Base-by-base conservation (phyloP, 2,888 invertebrate species). In the Clepsis dumicolana region DNA sequence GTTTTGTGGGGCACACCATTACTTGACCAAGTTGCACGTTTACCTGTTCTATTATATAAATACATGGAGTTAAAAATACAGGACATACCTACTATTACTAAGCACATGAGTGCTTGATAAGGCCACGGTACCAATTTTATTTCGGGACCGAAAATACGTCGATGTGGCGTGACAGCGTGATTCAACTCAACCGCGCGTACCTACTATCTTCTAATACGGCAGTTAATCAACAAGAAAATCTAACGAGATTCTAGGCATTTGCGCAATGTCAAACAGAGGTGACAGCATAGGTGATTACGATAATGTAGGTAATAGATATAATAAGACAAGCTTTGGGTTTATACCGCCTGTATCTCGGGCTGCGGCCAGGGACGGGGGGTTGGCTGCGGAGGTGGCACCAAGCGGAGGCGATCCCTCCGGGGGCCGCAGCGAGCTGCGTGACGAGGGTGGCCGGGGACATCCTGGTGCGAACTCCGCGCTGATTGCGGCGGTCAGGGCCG, bases 401-500 rank as follows among this genome's bases (percentile, higher is more conserved):
- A 32, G 8, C 32, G 32, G 32, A 1, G 10, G 8, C 7, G 7
- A 32, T 12, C 38, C 38, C 38, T n/a, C 3, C 14, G 14, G 14
- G 4, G 16, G 41, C 0, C 7, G 41, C 16, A 1, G 5, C 41
- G 16, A 5, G 16, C 4, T 4, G 41, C 1, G 35, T 41, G 18
- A 10, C 21, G 4, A 3, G n/a, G n/a, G 18, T 4, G 18, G 44
- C 48, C n/a, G n/a, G 53, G 54, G 3, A 32, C 54, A 54, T 54
- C 54, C 54, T 32, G 54, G 54, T 54, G 54, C 27, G 54, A 54
- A 16, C 25, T 54, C 32, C 54, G 32, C 54, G 32, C 8, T 12
- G 10, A 27, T 14, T 16, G 27, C 32, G 32, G 50, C 38, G 61
- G 44, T 24, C 62, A 16, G 21, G 48, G 29, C 61, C 48, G 60